A percentile compares a stretch with the other conserved stretches of the same genome.
Conservation (phyloP, 2,113 vertebrate genomes). For the Thunnus maccoyii region DNA sequence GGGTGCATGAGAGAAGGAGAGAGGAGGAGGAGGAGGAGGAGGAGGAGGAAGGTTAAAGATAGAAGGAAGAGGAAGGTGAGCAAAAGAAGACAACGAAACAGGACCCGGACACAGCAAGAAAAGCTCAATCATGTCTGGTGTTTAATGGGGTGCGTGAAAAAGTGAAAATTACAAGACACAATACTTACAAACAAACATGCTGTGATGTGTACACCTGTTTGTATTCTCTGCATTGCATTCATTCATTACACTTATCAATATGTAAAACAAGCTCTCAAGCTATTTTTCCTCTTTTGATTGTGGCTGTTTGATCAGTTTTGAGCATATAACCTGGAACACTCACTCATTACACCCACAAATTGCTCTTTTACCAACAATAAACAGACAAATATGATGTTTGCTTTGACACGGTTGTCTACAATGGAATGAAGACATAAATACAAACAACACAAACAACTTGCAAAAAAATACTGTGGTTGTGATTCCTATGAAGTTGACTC, state of each 20-base stretch:
- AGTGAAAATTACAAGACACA: constrained; percentile 47
- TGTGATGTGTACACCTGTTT: constrained; percentile 24
- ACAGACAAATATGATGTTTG: too few relatives aligned
- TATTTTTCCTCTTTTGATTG: background rate
- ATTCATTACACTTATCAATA: background rate
- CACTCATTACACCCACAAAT: background rate
- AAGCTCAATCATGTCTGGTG: background rate
- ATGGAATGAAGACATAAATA: constrained; percentile 37
- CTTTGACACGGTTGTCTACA: background rate
- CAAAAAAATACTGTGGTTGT: constrained; percentile 8
- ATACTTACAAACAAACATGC: constrained; percentile 63
- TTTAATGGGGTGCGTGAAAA: constrained; percentile 30
- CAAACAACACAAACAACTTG: constrained; percentile 6
- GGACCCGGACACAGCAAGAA: constrained; percentile 3
- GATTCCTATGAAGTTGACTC: background rate
- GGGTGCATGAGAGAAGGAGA: background rate
- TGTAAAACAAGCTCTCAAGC: background rate
- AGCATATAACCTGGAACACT: background rate
- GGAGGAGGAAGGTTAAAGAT: background rate
- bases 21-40: background rate
- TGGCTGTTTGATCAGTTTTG: background rate
- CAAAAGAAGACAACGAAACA: background rate
- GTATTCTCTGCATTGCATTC: constrained; percentile 35
- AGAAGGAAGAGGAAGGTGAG: background rate
- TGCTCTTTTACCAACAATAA: background rate